These are phyloP conservation scores for Aplidium turbinatum DNA, from an alignment of 23 tunicate genomes.

Conservation along the genomic window DNA sequence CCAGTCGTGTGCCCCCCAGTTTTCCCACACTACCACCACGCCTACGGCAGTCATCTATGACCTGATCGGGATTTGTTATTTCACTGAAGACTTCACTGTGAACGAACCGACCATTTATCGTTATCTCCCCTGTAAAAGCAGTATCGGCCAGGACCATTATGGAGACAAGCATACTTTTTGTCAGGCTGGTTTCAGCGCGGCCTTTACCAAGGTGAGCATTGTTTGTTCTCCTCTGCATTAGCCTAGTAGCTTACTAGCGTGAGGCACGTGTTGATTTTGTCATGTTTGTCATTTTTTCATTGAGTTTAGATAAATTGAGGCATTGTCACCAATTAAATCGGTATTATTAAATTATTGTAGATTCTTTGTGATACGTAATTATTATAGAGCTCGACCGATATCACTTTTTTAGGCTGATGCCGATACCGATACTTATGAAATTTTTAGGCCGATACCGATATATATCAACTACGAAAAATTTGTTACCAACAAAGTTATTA, in stretches of 20 bases:
- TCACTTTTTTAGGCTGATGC: no score
- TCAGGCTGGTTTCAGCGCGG: constrained; percentile 77
- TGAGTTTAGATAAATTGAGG: no score
- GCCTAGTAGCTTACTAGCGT: background rate
- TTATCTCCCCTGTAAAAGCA: constrained; percentile 47
- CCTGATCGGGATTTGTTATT: constrained; percentile 76
- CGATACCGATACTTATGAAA: no score
- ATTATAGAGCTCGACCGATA: no score
- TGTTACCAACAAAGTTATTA: no score
- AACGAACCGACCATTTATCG: constrained; percentile 25
- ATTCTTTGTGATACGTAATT: no score
- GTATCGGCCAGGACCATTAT: constrained; percentile 29
- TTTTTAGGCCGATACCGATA: no score
- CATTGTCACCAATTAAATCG: no score
- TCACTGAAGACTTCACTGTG: constrained; percentile 43
- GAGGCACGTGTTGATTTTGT: background rate
- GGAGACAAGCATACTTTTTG: constrained; percentile 57
- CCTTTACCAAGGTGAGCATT: constrained; percentile 60
- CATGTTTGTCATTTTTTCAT: background rate
- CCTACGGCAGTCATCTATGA: constrained; percentile 4
- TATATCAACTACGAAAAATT: no score
- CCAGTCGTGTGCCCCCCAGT: constrained; percentile 79
- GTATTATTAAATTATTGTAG: no score
- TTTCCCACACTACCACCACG: constrained; percentile 25
- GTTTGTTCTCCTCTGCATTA: background rate